Conservation (phyloP, 2,113 vertebrate species). For the Erythrocercus mccallii region DNA sequence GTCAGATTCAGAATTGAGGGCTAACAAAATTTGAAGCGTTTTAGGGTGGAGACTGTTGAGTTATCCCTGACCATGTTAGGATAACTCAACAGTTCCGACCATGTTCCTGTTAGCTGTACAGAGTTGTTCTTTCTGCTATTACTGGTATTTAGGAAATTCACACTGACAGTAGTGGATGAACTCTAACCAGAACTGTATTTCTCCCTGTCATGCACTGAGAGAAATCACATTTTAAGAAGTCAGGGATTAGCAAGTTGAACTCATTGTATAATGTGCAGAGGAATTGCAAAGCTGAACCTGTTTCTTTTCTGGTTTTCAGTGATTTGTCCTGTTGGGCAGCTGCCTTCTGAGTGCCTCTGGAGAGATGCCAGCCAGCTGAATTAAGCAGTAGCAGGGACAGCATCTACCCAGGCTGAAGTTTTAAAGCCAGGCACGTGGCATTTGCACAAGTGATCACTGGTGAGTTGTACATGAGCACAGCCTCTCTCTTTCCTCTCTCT, state of each 20-base stretch:
- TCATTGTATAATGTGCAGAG: background rate
- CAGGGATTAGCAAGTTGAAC: background rate
- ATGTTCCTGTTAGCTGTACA: background rate
- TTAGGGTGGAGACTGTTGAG: background rate
- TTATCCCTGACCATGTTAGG: background rate
- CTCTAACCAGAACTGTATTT: background rate
- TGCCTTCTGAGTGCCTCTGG: background rate
- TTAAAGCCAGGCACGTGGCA: background rate
- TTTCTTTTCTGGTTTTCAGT: background rate
- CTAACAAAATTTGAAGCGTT: background rate
- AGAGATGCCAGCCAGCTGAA: background rate
- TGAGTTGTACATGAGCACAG: background rate
- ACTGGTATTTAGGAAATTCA: background rate
- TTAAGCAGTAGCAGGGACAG: background rate
- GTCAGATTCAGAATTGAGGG: background rate
- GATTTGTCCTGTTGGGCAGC: background rate
- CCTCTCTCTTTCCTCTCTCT: background rate
- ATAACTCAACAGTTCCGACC: no score
- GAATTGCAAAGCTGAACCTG: background rate
- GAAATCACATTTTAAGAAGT: background rate
- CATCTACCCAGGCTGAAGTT: background rate
- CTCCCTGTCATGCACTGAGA: background rate
- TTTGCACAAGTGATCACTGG: background rate
- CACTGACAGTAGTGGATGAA: background rate
- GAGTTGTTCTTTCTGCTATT: background rate